Evolutionary conservation across 2,888 invertebrate genomes (phyloP).

Genomic region (Tachystola acroxantha): DNA sequence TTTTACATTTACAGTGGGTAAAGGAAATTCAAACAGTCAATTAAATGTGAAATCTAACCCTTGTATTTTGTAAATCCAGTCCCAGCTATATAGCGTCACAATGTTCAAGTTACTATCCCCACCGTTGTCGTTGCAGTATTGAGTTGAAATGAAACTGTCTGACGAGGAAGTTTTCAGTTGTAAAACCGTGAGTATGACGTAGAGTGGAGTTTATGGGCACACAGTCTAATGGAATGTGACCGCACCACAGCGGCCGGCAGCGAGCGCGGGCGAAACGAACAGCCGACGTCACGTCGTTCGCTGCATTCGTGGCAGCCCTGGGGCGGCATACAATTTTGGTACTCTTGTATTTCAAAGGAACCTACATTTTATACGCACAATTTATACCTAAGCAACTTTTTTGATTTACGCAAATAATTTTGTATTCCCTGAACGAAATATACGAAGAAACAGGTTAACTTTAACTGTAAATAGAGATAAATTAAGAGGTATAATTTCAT

Average conservation of each 20-base stretch:
- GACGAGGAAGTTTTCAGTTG: constrained; percentile 9
- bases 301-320: constrained; percentile 8
- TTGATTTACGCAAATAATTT: too few species aligned
- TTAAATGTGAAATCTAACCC: too few species aligned
- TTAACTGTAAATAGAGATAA: too few species aligned
- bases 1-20: too few species aligned
- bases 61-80: constrained; percentile 11
- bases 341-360: too few species aligned
- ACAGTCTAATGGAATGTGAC: constrained; percentile 15
- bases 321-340: neutral
- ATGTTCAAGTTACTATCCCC: neutral
- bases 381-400: too few species aligned
- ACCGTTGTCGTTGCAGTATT: neutral
- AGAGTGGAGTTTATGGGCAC: constrained; percentile 12
- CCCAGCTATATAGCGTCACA: neutral
- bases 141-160: constrained; percentile 11
- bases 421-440: too few species aligned
- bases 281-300: constrained; percentile 9
- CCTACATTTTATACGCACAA: too few species aligned
- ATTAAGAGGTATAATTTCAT: too few species aligned
- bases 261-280: too few species aligned
- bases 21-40: too few species aligned
- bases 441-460: too few species aligned
- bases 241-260: constrained; percentile 2
- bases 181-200: constrained; percentile 8